Evolutionary conservation across 2,797 vertebrate species (phyloP), one percentile per base, ranked within the genome.

Genomic region (Eutrigla gurnardus): DNA sequence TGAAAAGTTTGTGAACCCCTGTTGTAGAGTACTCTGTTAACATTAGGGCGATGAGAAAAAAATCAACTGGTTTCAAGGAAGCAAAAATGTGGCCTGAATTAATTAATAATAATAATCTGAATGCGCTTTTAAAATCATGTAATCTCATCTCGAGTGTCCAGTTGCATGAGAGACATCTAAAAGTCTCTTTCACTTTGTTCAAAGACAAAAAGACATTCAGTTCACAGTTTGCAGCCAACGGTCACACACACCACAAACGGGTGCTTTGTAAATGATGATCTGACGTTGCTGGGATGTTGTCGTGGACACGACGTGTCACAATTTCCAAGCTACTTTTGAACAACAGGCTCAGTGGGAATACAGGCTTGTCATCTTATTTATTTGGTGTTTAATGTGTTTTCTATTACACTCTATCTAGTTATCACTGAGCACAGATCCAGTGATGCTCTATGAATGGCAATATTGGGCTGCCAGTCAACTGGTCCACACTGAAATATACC

Each of bases 261-360:
- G 65, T 46, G 76, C 77, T 81, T 81, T 77, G 70, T 75, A 81
- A 83, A 75, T 70, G 64, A 61, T 25, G 62, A 83, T 77, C 75
- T 62, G 70, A 68, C 78, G 77, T 83, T 81, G 83, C 64, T 77
- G 70, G 71, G 73, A 86, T 68, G 79, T 77, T 81, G 80, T 73
- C 65, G 62, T 61, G 78, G 78, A 86, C 80, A 75, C 57, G 35
- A 77, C 39, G 65, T 74, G 45, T 65, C 63, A 73, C 60, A 68
- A 78, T 86, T 77, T 82, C 75, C 69, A 73, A 76, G 70, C 53
- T 61, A 63, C 70, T 52, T 77, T 62, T 65, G 43, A 80, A 89
- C 71, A 82, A 78, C 73, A 2, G 10, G 39, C 49, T 52, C 64
- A 70, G 61, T 35, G 40, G 57, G 57, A 84, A 76, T 35, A 43